Conservation (phyloP, 2,888 invertebrate species). For the Euspilapteryx auroguttella region DNA sequence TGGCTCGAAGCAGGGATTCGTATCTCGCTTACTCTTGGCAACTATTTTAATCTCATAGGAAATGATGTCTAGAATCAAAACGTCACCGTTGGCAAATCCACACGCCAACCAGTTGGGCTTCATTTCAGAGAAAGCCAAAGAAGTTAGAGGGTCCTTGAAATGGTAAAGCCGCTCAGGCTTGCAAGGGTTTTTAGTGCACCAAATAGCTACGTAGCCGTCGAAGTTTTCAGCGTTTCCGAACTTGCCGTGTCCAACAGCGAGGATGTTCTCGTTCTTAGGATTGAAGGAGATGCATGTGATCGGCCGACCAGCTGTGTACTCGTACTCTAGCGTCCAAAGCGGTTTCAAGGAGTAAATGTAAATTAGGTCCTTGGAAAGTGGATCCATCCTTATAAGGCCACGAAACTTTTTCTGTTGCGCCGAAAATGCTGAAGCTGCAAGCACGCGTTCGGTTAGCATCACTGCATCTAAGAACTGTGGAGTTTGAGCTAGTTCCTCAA, state of each 20-base stretch:
- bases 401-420: constrained; percentile 71
- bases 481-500: constrained; percentile 22
- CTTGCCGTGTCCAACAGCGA: constrained; percentile 77
- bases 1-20: constrained; percentile 66
- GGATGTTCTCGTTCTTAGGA: constrained; percentile 66
- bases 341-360: constrained; percentile 68
- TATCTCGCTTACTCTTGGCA: constrained; percentile 56
- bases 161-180: constrained; percentile 71
- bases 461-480: constrained; percentile 63
- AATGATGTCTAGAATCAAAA: constrained; percentile 73
- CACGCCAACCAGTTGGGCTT: constrained; percentile 74
- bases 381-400: constrained; percentile 64
- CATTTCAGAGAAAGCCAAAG: constrained; percentile 68
- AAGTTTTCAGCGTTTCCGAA: constrained; percentile 58
- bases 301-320: constrained; percentile 49
- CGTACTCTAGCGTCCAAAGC: constrained; percentile 68
- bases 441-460: constrained; percentile 69
- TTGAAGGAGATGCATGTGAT: constrained; percentile 70
- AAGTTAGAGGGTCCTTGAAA: constrained; percentile 67
- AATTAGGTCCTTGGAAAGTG: constrained; percentile 63
- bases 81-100: constrained; percentile 73
- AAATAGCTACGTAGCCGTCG: constrained; percentile 70
- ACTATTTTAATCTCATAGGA: constrained; percentile 48
- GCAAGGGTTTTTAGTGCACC: constrained; percentile 81
- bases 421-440: constrained; percentile 69